phyloP scores from a whole-genome alignment of 2,113 vertebrate genomes.

The Macquaria ambigua region DNA sequence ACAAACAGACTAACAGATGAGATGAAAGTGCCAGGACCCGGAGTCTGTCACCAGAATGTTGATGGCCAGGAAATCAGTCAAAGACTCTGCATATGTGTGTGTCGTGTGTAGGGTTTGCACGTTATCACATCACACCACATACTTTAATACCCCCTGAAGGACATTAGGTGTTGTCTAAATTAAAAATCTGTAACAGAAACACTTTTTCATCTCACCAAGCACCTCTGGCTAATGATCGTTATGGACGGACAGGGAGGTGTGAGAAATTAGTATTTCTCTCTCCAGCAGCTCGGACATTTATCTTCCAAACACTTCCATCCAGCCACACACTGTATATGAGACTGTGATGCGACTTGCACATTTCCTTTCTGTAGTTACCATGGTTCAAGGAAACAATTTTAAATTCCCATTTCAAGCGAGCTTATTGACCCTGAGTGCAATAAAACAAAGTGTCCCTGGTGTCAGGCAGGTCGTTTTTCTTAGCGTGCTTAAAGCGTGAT shows the following conservation, averaged over 20 bases:
- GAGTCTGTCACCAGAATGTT: slow-evolving; percentile 54
- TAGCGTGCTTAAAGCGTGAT: slow-evolving; percentile 41
- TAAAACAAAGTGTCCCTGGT: slow-evolving; percentile 48
- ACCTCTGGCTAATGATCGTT: slow-evolving; percentile 71
- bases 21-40: slow-evolving; percentile 15
- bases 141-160: slow-evolving; percentile 71
- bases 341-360: not conserved
- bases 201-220: slow-evolving; percentile 62
- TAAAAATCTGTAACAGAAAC: slow-evolving; percentile 78
- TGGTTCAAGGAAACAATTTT: slow-evolving; percentile 50
- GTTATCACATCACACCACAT: slow-evolving; percentile 45
- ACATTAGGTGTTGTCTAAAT: slow-evolving; percentile 81
- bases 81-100: slow-evolving; percentile 1
- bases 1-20: slow-evolving; percentile 45
- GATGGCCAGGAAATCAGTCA: slow-evolving; percentile 41
- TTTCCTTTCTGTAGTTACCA: slow-evolving; percentile 24
- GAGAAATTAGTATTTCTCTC: slow-evolving; percentile 60
- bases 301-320: slow-evolving; percentile 46
- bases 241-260: slow-evolving; percentile 29
- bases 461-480: slow-evolving; percentile 23
- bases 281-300: slow-evolving; percentile 39
- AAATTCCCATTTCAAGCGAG: slow-evolving; percentile 28
- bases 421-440: slow-evolving; percentile 49
- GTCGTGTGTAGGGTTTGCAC: not conserved
- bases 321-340: slow-evolving; percentile 23